Base-by-base conservation (phyloP, 2,888 invertebrate species). In the Cantharis rufa region DNA sequence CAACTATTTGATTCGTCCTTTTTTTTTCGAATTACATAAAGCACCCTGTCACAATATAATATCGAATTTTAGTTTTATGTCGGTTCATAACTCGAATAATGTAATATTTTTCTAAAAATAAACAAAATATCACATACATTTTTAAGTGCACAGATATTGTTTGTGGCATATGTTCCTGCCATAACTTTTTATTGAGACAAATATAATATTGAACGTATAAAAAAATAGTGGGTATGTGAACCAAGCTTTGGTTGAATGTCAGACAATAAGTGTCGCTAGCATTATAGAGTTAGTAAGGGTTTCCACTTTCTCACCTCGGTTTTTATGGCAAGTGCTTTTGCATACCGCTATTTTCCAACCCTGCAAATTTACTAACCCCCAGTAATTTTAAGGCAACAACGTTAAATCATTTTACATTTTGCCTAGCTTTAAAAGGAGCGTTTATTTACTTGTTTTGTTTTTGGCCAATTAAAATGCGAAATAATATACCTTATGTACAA, bases 291-390 rank as follows among this genome's bases (percentile, higher is more conserved):
- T 68, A 62, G 74, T 66, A 70, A 64, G 70, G 69, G 73, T 68
- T 72, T 66, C 68, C 64, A 69, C 70, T 28, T 77, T 74, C 68
- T 72, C 75, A 72, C 72, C 78, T 78, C 70, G 64, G 75, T 72
- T 78, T 78, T 78, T 74, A 68, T 71, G 62, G 71, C 69, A 69
- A 61, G 72, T 68, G 66, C 68, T 74, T 75, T 78, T 78, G 72
- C 72, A 75, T 72, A 75, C 69, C 75, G 72, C 72, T 69, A 62
- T 77, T 66, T 21, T n/a, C n/a, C 5, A 48, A 48, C 48, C 48
- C 48, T 48, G 48, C 48, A 48, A 48, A 48, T 48, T 48, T 48
- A 48, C 48, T 48, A 48, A 48, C 48, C 48, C 48, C n/a, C n/a
- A 48, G 48, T 48, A 48, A 48, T 48, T 48, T 48, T 48, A 48